phyloP scores from a whole-genome alignment of 2,113 vertebrate species.

The Harpagus bidentatus region DNA sequence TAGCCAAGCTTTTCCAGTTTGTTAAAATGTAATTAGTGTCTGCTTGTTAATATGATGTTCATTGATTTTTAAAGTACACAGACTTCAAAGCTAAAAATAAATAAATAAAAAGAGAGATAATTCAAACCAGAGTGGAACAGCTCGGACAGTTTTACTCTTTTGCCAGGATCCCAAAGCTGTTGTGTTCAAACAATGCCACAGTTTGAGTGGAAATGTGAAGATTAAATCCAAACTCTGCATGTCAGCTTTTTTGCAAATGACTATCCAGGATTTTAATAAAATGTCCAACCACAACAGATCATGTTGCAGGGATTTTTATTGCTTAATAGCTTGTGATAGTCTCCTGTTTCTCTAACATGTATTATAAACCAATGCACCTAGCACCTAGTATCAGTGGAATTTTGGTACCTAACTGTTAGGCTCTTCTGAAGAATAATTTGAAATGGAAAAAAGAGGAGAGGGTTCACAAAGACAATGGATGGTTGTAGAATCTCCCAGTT shows the following conservation, averaged over 20 bases:
- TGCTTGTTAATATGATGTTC: slow-evolving; percentile 57
- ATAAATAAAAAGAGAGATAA: slow-evolving; percentile 57
- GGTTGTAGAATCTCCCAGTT: background rate
- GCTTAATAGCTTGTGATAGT: slow-evolving; percentile 41
- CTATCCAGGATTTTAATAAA: slow-evolving; percentile 63
- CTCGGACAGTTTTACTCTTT: slow-evolving; percentile 53
- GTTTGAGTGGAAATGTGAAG: slow-evolving; percentile 57
- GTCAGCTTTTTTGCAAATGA: slow-evolving; percentile 55
- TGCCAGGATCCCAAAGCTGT: slow-evolving; percentile 54
- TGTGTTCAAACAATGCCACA: slow-evolving; percentile 60
- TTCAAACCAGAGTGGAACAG: slow-evolving; percentile 63
- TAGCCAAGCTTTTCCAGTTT: slow-evolving; percentile 25
- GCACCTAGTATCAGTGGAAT: background rate
- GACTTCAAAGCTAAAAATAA: slow-evolving; percentile 65
- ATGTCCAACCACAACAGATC: slow-evolving; percentile 39
- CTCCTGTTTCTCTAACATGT: background rate
- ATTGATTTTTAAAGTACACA: slow-evolving; percentile 66
- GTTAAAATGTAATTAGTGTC: slow-evolving; percentile 44
- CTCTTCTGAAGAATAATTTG: background rate
- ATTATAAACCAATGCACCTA: background rate
- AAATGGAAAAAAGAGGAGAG: background rate
- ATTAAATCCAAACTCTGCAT: slow-evolving; percentile 55
- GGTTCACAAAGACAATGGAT: background rate
- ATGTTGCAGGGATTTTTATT: slow-evolving; percentile 24
- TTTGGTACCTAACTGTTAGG: background rate